phyloP scores from a whole-genome alignment of 2,797 vertebrate species.

The Pygocentrus nattereri region DNA sequence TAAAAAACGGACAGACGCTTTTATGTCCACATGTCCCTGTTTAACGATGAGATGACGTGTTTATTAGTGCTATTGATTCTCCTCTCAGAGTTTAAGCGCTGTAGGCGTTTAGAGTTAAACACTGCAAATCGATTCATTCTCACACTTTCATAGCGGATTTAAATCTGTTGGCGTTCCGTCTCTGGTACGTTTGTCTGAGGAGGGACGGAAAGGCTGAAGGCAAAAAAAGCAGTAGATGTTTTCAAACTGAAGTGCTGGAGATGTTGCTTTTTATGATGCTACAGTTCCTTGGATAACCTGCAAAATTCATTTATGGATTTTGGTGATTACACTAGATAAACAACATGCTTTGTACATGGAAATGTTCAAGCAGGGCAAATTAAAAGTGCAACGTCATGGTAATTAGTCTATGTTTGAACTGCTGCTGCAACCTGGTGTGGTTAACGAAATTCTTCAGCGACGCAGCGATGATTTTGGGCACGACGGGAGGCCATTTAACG shows the following conservation, averaged over 20 bases:
- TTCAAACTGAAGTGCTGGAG: neutral
- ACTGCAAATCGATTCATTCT: neutral
- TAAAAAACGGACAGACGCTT: neutral
- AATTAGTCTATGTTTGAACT: no score
- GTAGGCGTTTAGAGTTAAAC: neutral
- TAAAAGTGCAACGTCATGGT: no score
- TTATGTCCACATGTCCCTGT: neutral
- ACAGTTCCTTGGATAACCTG: neutral
- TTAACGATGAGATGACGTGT: neutral
- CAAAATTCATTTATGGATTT: no score
- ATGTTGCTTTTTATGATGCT: no score
- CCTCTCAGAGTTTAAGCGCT: neutral
- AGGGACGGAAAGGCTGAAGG: neutral
- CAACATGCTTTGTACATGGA: neutral
- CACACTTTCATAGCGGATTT: neutral
- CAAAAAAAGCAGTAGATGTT: neutral
- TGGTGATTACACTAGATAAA: no score
- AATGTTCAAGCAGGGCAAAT: neutral
- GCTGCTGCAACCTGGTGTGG: no score
- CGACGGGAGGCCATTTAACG: no score
- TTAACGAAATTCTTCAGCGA: no score
- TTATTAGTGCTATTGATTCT: neutral
- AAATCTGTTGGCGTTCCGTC: neutral
- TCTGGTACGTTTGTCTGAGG: neutral
- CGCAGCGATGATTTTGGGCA: no score